Evolutionary conservation across 2,888 invertebrate species (phyloP).

Genomic region (Hydriomena furcata): DNA sequence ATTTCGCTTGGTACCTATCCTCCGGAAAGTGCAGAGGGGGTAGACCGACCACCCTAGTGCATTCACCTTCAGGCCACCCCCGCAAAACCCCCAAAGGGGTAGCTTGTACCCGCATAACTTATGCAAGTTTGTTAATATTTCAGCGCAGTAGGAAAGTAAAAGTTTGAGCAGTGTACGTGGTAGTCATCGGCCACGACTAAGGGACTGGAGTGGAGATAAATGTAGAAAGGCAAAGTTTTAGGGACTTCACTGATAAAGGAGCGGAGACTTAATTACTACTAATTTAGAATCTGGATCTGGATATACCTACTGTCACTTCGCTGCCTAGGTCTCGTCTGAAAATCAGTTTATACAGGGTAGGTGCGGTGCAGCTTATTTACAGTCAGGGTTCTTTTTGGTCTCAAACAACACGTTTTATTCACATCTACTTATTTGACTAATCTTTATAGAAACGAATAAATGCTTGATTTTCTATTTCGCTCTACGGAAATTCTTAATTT

Average conservation of each 20-base stretch:
- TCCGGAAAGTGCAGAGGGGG: slow-evolving; percentile 41
- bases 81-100: slow-evolving; percentile 27
- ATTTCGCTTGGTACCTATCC: slow-evolving; percentile 41
- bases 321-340: too few relatives aligned
- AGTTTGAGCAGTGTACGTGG: slow-evolving; percentile 45
- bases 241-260: not conserved
- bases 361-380: too few relatives aligned
- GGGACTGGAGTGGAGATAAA: slow-evolving; percentile 1
- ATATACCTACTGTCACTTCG: too few relatives aligned
- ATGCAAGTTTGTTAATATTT: slow-evolving; percentile 80
- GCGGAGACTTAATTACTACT: too few relatives aligned
- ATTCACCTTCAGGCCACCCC: slow-evolving; percentile 57
- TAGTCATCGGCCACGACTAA: slow-evolving; percentile 5
- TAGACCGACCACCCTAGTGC: slow-evolving; percentile 46
- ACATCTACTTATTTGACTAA: too few relatives aligned
- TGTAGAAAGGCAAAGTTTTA: slow-evolving; percentile 28
- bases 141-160: slow-evolving; percentile 73
- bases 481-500: too few relatives aligned
- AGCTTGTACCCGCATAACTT: slow-evolving; percentile 55
- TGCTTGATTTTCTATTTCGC: too few relatives aligned
- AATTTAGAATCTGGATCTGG: too few relatives aligned
- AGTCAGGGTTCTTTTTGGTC: too few relatives aligned
- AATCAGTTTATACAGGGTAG: too few relatives aligned
- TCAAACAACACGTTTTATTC: too few relatives aligned
- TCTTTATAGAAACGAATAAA: too few relatives aligned